These are phyloP conservation scores for Plusia festucae DNA, from an alignment of 2,888 invertebrate species.

Conservation along the genomic window DNA sequence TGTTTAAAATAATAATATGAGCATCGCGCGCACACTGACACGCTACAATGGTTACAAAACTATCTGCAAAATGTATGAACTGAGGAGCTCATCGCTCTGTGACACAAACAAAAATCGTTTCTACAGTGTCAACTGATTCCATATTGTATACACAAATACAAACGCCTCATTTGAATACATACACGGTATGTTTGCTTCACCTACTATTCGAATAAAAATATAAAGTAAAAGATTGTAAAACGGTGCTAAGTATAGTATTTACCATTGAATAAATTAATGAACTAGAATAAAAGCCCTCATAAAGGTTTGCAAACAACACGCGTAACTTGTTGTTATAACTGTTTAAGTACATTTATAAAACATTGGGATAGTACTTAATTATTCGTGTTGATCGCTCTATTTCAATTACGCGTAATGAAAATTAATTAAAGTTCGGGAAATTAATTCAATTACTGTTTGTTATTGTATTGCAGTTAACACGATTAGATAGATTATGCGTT, in stretches of 20 bases:
- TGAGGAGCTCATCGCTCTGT: conserved; percentile 20
- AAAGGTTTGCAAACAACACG: conserved; percentile 24
- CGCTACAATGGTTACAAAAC: conserved; percentile 28
- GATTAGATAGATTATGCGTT: conserved; percentile 23
- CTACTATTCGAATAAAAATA: conserved; percentile 39
- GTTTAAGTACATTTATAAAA: neutral
- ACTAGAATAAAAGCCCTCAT: conserved; percentile 26
- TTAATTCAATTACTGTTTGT: conserved; percentile 31
- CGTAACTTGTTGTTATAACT: conserved; percentile 12
- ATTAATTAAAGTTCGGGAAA: conserved; percentile 37
- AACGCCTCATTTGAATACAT: conserved; percentile 50
- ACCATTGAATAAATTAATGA: conserved; percentile 39
- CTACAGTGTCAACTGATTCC: conserved; percentile 42
- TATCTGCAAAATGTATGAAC: conserved; percentile 18
- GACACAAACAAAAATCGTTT: conserved; percentile 42
- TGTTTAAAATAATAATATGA: conserved; percentile 26
- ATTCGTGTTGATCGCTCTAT: conserved; percentile 25
- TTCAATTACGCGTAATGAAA: conserved; percentile 34
- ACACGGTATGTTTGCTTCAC: conserved; percentile 39
- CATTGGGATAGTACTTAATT: neutral
- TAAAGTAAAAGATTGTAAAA: conserved; percentile 34
- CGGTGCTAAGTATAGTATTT: conserved; percentile 35
- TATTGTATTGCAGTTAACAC: conserved; percentile 20
- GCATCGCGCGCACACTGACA: conserved; percentile 32
- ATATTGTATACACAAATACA: conserved; percentile 33